phyloP scores from a whole-genome alignment of 2,888 invertebrate genomes.

The Poecilus cupreus region DNA sequence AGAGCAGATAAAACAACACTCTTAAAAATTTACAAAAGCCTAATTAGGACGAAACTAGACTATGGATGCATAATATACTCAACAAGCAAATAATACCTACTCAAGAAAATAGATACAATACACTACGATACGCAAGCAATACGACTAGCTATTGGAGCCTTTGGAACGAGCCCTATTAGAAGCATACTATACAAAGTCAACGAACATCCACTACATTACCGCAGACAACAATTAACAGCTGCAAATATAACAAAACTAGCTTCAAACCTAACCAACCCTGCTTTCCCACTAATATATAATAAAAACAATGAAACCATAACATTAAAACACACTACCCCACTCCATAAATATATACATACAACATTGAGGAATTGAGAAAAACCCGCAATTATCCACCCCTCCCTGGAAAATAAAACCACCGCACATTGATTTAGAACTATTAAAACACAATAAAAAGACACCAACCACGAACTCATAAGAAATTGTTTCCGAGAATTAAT shows the following conservation, averaged over 20 bases:
- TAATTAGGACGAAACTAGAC: neutral
- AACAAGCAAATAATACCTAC: neutral
- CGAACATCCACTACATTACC: neutral
- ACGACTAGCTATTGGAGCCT: neutral
- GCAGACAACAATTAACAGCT: neutral
- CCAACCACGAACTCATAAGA: neutral
- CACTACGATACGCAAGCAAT: neutral
- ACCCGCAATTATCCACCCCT: neutral
- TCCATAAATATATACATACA: too few species aligned
- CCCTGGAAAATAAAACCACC: neutral
- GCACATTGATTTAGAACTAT: neutral
- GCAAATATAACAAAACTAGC: too few species aligned
- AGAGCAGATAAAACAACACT: too few species aligned
- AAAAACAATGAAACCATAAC: too few species aligned
- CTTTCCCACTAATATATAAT: too few species aligned
- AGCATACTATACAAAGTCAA: neutral
- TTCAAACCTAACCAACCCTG: too few species aligned
- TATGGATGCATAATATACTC: too few species aligned
- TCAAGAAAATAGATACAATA: neutral
- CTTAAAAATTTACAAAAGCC: neutral
- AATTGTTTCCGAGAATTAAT: neutral
- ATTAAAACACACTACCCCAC: too few species aligned
- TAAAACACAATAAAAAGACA: neutral
- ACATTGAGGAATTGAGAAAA: neutral
- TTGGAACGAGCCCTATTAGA: neutral